These are phyloP conservation scores for Bursaphelenchus okinawaensis DNA, from an alignment of 2,888 invertebrate species.

Conservation along the genomic window DNA sequence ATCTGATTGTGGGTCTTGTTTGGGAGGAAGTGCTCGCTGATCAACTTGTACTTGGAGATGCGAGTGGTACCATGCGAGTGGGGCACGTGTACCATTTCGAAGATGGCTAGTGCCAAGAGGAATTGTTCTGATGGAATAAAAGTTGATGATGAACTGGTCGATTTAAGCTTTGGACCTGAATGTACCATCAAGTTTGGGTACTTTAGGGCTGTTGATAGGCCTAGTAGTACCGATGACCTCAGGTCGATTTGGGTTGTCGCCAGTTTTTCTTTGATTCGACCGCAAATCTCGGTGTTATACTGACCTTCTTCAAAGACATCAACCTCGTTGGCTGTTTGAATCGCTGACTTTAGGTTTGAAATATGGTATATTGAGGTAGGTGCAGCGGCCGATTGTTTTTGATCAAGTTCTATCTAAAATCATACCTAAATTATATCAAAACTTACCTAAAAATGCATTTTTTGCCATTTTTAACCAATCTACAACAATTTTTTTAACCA, in stretches of 20 bases:
- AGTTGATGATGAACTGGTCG: not conserved
- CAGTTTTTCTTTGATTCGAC: not conserved
- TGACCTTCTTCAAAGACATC: not conserved
- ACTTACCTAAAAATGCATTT: too few species aligned
- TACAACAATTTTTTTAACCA: too few species aligned
- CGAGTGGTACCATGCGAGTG: conserved; percentile 9
- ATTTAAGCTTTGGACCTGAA: not conserved
- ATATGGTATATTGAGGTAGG: not conserved
- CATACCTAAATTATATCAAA: not conserved
- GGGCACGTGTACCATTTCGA: conserved; percentile 14
- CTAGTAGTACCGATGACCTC: conserved; percentile 5
- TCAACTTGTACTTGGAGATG: conserved; percentile 12
- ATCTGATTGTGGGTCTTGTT: conserved; percentile 18
- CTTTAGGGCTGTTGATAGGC: conserved; percentile 6
- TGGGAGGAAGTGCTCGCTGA: conserved; percentile 18
- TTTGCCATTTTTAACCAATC: too few species aligned
- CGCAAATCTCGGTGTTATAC: not conserved
- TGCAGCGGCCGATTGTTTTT: not conserved
- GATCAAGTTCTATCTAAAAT: conserved; percentile 14
- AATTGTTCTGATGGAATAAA: conserved; percentile 23
- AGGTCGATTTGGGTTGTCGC: not conserved
- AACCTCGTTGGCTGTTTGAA: not conserved
- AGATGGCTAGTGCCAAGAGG: conserved; percentile 14
- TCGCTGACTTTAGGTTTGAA: not conserved
- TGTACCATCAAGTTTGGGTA: conserved; percentile 11